Base-by-base conservation (phyloP, 2,797 vertebrate species). In the Acipenser transmontanus region DNA sequence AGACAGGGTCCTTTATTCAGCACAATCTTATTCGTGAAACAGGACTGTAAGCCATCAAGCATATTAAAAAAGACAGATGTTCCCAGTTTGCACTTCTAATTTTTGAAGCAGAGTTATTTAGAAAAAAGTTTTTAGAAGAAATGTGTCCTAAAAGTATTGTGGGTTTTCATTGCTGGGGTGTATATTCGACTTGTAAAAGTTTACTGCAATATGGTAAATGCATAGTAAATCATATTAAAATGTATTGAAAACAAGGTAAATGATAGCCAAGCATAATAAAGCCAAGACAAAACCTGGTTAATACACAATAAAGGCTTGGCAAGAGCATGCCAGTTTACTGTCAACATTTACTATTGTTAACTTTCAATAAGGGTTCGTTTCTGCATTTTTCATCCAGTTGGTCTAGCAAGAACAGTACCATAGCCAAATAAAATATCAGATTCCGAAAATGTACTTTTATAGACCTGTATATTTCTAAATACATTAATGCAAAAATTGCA, bases 401-500 rank as follows among this genome's bases (percentile, higher is more conserved):
- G 77, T 77, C 74, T 77, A 68, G 75, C 75, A 77, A 79, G 76
- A 80, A 75, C 78, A 75, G 61, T 48, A 63, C 69, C 70, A 12
- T 10, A 9, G 76, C 84, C 81, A 84, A 86, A 80, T 78, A 75
- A 84, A 85, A 87, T 78, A 87, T 79, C 82, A 80, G 75, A 81
- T 82, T 87, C 77, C 82, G 78, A 71, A 82, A 83, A 80, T 85
- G 78, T 84, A 85, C 82, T 84, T 84, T 81, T 81, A 78, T 74
- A 77, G 76, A 77, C 78, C 79, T 73, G 81, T 78, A 81, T 82
- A 75, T 65, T 82, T 85, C 71, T 80, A 71, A 71, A 84, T 81
- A 73, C 69, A 78, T 81, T 80, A 75, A 80, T 34, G 1, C 78
- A 66, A 76, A 80, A 75, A 73, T 62, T 57, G 59, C 61, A 70